Evolutionary conservation across 64 coral and sea anemone genomes (phyloP), one percentile per base, ranked within the genome.

Genomic region (Hydrozoanthus tunicans): DNA sequence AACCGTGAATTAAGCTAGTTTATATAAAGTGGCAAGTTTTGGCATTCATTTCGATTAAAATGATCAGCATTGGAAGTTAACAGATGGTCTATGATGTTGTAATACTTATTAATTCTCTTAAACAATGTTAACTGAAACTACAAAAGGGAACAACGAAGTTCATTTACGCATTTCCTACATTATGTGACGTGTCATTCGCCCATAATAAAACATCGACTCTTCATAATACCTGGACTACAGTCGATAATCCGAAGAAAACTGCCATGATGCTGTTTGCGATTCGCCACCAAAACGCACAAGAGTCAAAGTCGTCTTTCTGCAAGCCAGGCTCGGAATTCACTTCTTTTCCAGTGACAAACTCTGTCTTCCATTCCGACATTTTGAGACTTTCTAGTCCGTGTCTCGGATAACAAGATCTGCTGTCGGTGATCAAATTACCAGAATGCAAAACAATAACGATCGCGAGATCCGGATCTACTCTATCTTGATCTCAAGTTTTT

Each of bases 341-440:
- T 53, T 82, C 59, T 64, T 82, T 63, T 51, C 0, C 27, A 63
- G 51, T 58, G 60, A 82, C 17, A 32, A 8, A 27, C 60, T 51
- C 27, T 63, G 80, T 64, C 80, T 82, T 65, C 80, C 80, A 82
- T 32, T 82, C 80, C 59, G 80, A 82, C 80, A 82, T 82, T 10
- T 82, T 82, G 80, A 27, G 63, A 51, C 80, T n/a, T 17, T 14
- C 24, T 26, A 12, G 58, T 51, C 8, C n/a, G 60, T 54, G 12
- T 43, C 24, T 73, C 24, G 5, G 51, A 74, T 74, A 43, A 74
- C 71, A 74, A 52, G 3, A 74, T 74, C 71, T 74, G 24, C 7
- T 43, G 32, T 43, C 32, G 32, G 32, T 71, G 71, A 74, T 52
- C 8, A 74, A 51, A 74, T 51, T 74, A 74, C 71, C 71, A 12